Evolutionary conservation across 2,113 vertebrate genomes (phyloP).

Genomic region (Eulemur macaco): DNA sequence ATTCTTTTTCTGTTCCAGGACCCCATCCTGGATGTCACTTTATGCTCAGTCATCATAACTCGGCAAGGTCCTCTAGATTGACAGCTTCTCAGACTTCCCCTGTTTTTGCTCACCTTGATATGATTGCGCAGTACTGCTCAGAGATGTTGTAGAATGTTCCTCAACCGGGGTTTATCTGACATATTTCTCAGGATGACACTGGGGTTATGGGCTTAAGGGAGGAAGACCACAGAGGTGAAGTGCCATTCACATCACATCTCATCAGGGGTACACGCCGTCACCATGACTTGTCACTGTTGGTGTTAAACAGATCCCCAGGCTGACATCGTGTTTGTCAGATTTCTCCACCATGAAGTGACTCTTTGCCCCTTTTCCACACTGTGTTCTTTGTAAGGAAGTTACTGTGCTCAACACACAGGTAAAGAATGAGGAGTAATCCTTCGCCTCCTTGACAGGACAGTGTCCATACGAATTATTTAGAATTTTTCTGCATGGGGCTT

Average conservation of each 20-base stretch:
- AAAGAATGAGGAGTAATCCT: rapidly evolving
- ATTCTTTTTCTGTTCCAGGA: background rate
- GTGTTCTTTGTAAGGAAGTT: too few species aligned
- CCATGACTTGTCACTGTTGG: rapidly evolving
- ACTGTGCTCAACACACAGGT: background rate
- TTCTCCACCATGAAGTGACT: background rate
- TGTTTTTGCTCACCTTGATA: background rate
- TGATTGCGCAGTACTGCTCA: background rate
- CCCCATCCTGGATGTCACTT: too few species aligned
- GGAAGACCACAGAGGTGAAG: background rate
- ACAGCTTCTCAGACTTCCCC: background rate
- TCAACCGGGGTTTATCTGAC: background rate
- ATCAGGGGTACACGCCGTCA: too few species aligned
- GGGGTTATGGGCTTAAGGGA: background rate
- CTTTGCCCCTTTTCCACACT: rapidly evolving
- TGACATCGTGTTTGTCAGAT: background rate
- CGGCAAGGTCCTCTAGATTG: background rate
- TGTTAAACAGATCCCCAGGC: background rate
- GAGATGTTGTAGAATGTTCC: background rate
- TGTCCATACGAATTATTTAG: background rate
- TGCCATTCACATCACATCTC: background rate
- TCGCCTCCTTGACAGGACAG: background rate
- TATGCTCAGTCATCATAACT: too few species aligned
- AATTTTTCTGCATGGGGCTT: background rate
- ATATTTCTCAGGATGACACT: background rate